A percentile compares a stretch with the other conserved stretches of the same genome.
phyloP scores from a whole-genome alignment of 2,113 vertebrate species.

The Colistium nudipinnis region DNA sequence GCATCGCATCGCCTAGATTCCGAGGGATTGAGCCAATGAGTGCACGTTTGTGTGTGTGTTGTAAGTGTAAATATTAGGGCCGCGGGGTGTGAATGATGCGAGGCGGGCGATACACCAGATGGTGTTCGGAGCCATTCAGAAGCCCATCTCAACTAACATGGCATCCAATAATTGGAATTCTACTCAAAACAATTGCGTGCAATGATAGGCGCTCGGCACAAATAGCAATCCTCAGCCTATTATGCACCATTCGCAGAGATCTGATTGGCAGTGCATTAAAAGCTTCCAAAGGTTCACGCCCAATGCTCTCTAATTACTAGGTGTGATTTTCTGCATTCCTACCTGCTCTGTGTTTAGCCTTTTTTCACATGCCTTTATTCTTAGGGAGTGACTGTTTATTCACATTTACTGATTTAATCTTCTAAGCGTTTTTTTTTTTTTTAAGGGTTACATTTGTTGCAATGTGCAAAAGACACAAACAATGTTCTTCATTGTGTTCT shows the following conservation, averaged over 20 bases:
- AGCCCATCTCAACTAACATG: constrained; percentile 38
- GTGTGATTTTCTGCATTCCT: constrained; percentile 70
- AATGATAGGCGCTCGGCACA: constrained; percentile 35
- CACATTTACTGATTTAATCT: constrained; percentile 23
- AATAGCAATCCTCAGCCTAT: constrained; percentile 43
- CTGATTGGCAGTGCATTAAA: constrained; percentile 32
- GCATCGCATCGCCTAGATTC: constrained; percentile 24
- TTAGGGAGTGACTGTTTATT: constrained; percentile 22
- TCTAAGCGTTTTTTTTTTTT: neutral
- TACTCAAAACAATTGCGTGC: constrained; percentile 54
- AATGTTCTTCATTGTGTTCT: neutral
- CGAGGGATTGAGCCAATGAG: neutral
- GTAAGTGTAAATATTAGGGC: constrained; percentile 47
- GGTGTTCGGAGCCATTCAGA: constrained; percentile 45
- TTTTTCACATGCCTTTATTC: constrained; percentile 18
- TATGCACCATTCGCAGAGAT: constrained; percentile 57
- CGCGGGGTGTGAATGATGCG: neutral
- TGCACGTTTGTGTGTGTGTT: neutral
- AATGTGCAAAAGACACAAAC: neutral
- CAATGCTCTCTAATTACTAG: constrained; percentile 43
- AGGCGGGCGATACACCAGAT: constrained; percentile 43
- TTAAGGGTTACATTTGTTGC: no score
- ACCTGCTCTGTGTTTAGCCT: constrained; percentile 37
- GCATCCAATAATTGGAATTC: constrained; percentile 62
- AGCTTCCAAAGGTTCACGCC: constrained; percentile 38